Base-by-base conservation (phyloP, 2,888 invertebrate species). In the Anthoptus insignis region DNA sequence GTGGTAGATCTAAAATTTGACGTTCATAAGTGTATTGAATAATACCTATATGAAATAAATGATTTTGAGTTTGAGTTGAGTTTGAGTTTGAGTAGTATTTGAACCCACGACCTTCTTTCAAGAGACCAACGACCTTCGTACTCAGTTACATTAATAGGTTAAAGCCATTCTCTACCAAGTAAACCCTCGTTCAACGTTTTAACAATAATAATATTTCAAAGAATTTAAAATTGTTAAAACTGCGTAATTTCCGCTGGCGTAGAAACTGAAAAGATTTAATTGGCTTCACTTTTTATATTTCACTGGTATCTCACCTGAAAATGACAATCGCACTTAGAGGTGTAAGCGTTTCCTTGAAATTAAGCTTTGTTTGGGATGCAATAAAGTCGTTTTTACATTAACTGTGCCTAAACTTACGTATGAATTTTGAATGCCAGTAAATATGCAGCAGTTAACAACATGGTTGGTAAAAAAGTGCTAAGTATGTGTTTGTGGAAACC, bases 251-350 rank as follows among this genome's bases (percentile, higher is more conserved):
- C 49, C 34, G 58, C 49, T 49, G 49, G 14, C 32, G 34, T 49
- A 34, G 58, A 59, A 59, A 59, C 58, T 59, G 49, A 59, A 59
- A 59, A 49, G 47, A 49, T 59, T 59, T 59, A 59, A 59, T 59
- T 59, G 50, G 58, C 47, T 49, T 47, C 47, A 57, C 29, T 50
- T 37, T 59, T 59, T 59, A 37, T 37, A 50, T 34, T 59, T 37
- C 37, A 50, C 37, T 34, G 34, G 27, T 37, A 34, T 49, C 32
- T 21, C 49, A 59, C 59, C 59, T 59, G 59, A 50, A 49, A 50
- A 19, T 49, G 24, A 59, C 27, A 49, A 37, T 59, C 19, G 21
- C 27, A 50, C 37, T 59, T 19, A 37, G 14, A 14, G 27, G 8
- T 14, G 8, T 7, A 19, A 9, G 7, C n/a, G 13, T 3, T 52